Base-by-base conservation (phyloP, 2,113 vertebrate species). In the Montifringilla adamsi region DNA sequence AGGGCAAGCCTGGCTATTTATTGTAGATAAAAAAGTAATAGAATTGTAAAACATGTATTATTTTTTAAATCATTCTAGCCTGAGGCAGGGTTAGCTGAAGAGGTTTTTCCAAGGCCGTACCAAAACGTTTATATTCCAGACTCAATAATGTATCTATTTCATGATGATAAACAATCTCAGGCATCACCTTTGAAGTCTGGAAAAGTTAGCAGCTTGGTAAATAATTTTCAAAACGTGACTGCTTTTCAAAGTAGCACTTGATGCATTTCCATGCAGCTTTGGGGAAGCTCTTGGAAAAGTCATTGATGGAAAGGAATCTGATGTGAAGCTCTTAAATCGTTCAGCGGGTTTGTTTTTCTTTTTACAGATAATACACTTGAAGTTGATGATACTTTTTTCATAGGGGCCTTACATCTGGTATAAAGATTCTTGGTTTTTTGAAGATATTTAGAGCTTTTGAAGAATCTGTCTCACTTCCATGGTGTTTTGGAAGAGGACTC, bases 131-230 rank as follows among this genome's bases (percentile, higher is more conserved):
- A 26, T 88, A 81, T 92, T 87, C 90, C 66, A 60, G 76, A 39
- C 82, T 64, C 83, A 81, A 75, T 86, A 88, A 90, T 87, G 93
- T 85, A 88, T 80, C 85, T 92, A 63, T 84, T 90, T 68, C n/a
- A 39, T 39, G 41, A 68, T 68, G 84, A 90, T 63, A 81, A n/a
- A 13, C 78, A 81, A 86, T 92, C 41, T 82, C 50, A 66, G 64
- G 56, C 35, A 86, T 60, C 43, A 84, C 35, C 19, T 89, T 94
- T 90, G 56, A 92, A 79, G 80, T 56, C 94, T 82, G 83, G 60
- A 87, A 70, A 93, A 46, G 26, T 75, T 66, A 81, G 41, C 27
- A 59, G 64, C 49, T 84, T 58, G 41, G 50, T 90, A 93, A 94
- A 76, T 55, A 62, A 56, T 75, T 81, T 81, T 62, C 10, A 39